phyloP scores from a whole-genome alignment of 2,888 invertebrate species.

The Epinotia demarniana region DNA sequence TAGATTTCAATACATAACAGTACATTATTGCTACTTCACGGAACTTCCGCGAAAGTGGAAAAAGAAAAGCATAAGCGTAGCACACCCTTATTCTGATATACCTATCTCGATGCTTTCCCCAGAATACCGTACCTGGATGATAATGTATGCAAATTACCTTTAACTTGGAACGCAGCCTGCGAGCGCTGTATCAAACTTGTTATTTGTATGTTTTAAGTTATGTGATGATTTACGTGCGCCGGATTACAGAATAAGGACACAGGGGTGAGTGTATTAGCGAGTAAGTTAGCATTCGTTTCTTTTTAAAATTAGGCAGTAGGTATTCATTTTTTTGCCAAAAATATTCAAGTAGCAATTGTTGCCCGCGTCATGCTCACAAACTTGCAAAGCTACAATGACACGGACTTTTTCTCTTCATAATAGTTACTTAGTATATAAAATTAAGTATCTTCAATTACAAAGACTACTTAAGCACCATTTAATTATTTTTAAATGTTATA shows the following conservation, averaged over 20 bases:
- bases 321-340: too few species aligned
- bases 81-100: slow-evolving; percentile 7
- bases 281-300: slow-evolving; percentile 18
- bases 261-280: slow-evolving; percentile 47
- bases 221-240: slow-evolving; percentile 72
- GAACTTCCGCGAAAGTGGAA: not conserved
- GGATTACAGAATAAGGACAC: slow-evolving; percentile 60
- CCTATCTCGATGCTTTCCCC: not conserved
- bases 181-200: slow-evolving; percentile 81
- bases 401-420: too few species aligned
- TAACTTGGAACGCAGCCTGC: slow-evolving; percentile 70
- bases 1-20: too few species aligned
- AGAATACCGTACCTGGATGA: slow-evolving; percentile 75
- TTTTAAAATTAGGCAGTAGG: too few species aligned
- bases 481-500: too few species aligned
- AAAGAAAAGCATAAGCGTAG: not conserved
- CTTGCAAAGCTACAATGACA: too few species aligned
- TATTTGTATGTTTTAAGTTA: slow-evolving; percentile 82
- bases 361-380: too few species aligned
- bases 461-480: too few species aligned
- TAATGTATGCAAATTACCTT: slow-evolving; percentile 83
- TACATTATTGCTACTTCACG: not conserved
- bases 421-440: too few species aligned
- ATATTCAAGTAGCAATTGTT: too few species aligned
- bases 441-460: too few species aligned